Conservation (phyloP, 1,140 invertebrate species). For the Micrasema minimum region DNA sequence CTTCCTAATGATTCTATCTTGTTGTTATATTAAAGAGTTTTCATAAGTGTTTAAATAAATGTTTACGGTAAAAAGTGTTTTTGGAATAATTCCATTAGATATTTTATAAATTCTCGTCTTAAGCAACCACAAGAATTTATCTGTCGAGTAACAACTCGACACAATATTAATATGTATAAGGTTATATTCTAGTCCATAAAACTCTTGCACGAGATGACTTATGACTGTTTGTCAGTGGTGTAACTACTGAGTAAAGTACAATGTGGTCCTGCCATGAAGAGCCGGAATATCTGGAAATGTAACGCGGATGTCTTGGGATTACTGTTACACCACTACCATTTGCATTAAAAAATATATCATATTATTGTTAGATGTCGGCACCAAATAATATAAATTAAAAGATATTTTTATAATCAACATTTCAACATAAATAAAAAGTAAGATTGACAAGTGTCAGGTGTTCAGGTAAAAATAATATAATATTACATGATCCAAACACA, state of each 20-base stretch:
- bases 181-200: conserved; percentile 49
- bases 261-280: no score
- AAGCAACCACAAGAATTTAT: conserved; percentile 35
- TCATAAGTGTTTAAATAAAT: conserved; percentile 45
- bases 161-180: conserved; percentile 28
- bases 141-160: conserved; percentile 33
- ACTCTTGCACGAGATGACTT: conserved; percentile 52
- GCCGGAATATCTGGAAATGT: no score
- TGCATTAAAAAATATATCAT: conserved; percentile 22
- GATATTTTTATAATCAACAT: conserved; percentile 36
- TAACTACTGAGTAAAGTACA: no score
- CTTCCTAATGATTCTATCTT: conserved; percentile 48
- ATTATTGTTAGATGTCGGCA: conserved; percentile 23
- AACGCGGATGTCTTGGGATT: no score
- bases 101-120: conserved; percentile 45
- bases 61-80: conserved; percentile 46
- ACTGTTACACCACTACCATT: conserved; percentile 5
- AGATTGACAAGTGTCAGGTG: no score
- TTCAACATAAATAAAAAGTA: not conserved
- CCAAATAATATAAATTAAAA: conserved; percentile 17
- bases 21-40: conserved; percentile 50
- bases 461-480: no score
- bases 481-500: no score
- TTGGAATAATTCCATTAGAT: conserved; percentile 43
- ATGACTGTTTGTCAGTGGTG: conserved; percentile 17